A percentile compares a stretch with the other conserved stretches of the same genome.
phyloP scores from a whole-genome alignment of 1,140 invertebrate genomes.

The Lepidostoma basale region DNA sequence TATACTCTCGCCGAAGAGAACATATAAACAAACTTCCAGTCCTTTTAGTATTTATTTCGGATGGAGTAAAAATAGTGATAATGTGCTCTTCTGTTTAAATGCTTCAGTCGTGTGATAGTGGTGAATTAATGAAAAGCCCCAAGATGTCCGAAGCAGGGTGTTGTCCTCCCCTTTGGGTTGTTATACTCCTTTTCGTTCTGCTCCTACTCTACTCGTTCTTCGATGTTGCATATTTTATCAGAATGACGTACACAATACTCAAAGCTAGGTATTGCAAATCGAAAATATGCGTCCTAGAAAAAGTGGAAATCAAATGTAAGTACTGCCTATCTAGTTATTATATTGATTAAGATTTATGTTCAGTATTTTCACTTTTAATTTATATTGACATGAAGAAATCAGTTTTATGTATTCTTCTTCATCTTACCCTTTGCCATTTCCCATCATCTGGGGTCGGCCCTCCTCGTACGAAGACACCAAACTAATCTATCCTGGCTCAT shows the following conservation, averaged over 20 bases:
- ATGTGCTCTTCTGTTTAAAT: background rate
- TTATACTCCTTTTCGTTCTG: constrained; percentile 15
- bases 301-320: constrained; percentile 55
- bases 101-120: background rate
- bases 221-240: constrained; percentile 62
- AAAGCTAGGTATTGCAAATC: constrained; percentile 58
- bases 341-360: background rate
- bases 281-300: constrained; percentile 57
- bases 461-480: too few species aligned
- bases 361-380: too few species aligned
- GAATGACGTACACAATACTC: constrained; percentile 59
- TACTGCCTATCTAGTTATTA: background rate
- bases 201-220: constrained; percentile 57
- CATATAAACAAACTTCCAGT: too few species aligned
- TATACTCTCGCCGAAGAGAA: too few species aligned
- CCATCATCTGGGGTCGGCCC: too few species aligned
- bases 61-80: background rate
- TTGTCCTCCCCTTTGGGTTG: constrained; percentile 33
- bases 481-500: too few species aligned
- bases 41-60: too few species aligned
- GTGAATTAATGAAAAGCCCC: background rate
- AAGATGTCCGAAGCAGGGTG: constrained; percentile 12
- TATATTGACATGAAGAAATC: too few species aligned
- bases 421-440: too few species aligned
- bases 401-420: too few species aligned